Evolutionary conservation across 2,113 vertebrate genomes (phyloP), one percentile per base, ranked within the genome.

Genomic region (Rostratula benghalensis): DNA sequence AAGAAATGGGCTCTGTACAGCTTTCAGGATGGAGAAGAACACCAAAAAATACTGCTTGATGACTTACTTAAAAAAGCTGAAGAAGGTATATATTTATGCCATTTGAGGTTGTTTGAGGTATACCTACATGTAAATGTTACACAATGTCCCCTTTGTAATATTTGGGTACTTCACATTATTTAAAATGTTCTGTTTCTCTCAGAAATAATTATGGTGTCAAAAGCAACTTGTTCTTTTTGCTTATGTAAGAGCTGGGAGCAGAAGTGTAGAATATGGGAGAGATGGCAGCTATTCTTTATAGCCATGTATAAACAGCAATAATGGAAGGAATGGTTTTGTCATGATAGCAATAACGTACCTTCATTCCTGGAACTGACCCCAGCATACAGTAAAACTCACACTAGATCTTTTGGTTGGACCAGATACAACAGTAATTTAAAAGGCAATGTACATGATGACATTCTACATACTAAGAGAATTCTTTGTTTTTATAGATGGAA

Each of bases 1-100:
- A 99, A 99, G 98, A 99, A 98, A 91, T 99, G 99, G 99, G 99
- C 98, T 31, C 93, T 99, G 23, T 99, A 98, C 97, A 99, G 99
- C 97, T 99, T 99, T 87, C 98, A 98, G 27, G 99, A 99, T 81
- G 98, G 98, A 2, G 98, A 98, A 96, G 98, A 99, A 56, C 98
- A 98, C 95, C 98, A 97, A 83, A 99, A 98, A 98, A 99, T 99
- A 74, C 97, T 99, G 35, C 98, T 99, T 30, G 99, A 99, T 93
- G 99, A 99, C 54, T 98, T 99, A n/a, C 98, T 99, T 46, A 96
- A 97, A 57, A 97, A 97, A 60, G 98, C 98, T 63, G 98, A 99
- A 90, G 98, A 98, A 93, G 99, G 99, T 99, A 95, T 25, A 4
- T 80, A 41, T 54, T 95, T 83, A 60, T 93, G 45, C 14, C 14